Conservation (phyloP, 2,113 vertebrate genomes). For the Istiophorus platypterus region DNA sequence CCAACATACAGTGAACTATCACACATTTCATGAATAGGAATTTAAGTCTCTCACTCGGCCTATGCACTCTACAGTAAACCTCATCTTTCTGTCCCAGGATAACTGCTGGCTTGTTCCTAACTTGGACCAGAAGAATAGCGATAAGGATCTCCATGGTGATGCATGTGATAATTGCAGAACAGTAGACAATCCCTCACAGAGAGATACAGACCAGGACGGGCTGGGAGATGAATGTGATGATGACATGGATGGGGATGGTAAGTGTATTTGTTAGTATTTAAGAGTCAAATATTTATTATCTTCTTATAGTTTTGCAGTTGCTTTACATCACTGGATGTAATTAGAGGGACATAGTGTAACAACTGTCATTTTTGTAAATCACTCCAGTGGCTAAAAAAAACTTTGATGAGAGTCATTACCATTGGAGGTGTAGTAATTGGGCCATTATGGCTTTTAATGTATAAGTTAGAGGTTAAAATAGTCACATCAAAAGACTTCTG, state of each 20-base stretch:
- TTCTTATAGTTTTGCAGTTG: background rate
- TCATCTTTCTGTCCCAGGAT: conserved; percentile 84
- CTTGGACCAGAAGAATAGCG: conserved; percentile 93
- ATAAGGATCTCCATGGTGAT: conserved; percentile 93
- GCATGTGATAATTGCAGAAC: conserved; percentile 94
- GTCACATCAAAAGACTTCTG: conserved; percentile 26
- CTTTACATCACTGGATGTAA: background rate
- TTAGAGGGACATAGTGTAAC: background rate
- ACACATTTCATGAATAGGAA: background rate
- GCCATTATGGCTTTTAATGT: conserved; percentile 33
- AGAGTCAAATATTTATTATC: background rate
- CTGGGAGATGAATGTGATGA: conserved; percentile 95
- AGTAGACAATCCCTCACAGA: conserved; percentile 92
- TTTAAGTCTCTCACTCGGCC: background rate
- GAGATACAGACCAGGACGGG: conserved; percentile 93
- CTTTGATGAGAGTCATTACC: background rate
- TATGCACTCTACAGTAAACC: background rate
- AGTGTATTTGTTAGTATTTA: conserved; percentile 23
- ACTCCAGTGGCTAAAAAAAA: conserved; percentile 3
- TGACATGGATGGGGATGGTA: conserved; percentile 98
- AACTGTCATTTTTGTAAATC: conserved; percentile 6
- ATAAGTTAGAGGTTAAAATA: conserved; percentile 46
- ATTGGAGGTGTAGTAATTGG: conserved; percentile 4
- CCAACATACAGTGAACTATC: background rate
- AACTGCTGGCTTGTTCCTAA: conserved; percentile 94